These are phyloP conservation scores for Sphaeridia pumilis DNA, from an alignment of 2,888 invertebrate species.

Conservation along the genomic window DNA sequence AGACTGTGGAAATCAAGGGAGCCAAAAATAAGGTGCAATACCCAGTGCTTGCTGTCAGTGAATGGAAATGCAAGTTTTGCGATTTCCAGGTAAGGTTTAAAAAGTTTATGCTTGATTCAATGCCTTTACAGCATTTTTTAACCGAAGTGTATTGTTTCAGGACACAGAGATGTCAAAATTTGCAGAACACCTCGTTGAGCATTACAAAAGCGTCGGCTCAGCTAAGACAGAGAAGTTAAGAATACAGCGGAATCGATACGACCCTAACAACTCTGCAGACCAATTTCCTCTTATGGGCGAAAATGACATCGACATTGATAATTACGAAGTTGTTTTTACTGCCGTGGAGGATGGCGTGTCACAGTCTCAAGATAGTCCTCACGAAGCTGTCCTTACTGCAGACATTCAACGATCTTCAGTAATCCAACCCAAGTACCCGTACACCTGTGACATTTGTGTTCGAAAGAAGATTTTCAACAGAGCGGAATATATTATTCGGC, in stretches of 20 bases:
- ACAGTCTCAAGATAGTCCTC: neutral
- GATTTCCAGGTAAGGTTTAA: slow-evolving; percentile 11
- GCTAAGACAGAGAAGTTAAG: slow-evolving; percentile 23
- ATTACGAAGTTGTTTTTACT: neutral
- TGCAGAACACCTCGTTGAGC: slow-evolving; percentile 21
- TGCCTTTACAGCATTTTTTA: neutral
- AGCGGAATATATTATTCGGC: slow-evolving; percentile 42
- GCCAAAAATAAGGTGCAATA: neutral
- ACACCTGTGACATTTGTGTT: slow-evolving; percentile 39
- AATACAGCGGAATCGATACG: neutral
- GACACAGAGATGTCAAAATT: slow-evolving; percentile 10
- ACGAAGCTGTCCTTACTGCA: neutral
- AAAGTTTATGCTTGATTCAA: neutral
- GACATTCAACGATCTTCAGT: neutral
- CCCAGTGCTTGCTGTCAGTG: slow-evolving; percentile 15
- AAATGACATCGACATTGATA: neutral
- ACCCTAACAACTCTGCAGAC: neutral
- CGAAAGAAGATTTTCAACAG: slow-evolving; percentile 39
- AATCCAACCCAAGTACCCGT: slow-evolving; percentile 20
- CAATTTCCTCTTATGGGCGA: neutral
- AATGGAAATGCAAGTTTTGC: slow-evolving; percentile 28
- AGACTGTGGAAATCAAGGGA: neutral
- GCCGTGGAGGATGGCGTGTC: no score
- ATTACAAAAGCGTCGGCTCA: slow-evolving; percentile 24
- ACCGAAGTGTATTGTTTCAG: slow-evolving; percentile 8